Percentiles rank a stretch among this genome's conserved stretches.
These are phyloP conservation scores for Timema cristinae DNA, from an alignment of 2,888 invertebrate species.

Conservation along the genomic window DNA sequence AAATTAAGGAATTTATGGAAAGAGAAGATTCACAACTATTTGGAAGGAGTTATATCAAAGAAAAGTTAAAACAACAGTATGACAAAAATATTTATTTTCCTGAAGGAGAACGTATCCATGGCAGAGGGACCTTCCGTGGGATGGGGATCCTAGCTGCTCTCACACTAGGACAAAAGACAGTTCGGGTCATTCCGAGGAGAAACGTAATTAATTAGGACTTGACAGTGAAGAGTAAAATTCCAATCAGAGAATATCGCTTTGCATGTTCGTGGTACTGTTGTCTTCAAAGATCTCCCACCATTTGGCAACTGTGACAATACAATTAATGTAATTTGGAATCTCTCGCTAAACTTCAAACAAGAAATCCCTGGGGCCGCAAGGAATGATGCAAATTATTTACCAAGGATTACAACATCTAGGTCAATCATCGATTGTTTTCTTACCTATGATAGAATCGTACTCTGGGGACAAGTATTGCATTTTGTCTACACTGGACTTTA, in stretches of 20 bases:
- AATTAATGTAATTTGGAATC: neutral
- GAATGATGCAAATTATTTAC: neutral
- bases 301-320: neutral
- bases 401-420: neutral
- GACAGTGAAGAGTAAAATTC: neutral
- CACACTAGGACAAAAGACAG: neutral
- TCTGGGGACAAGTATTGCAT: too few species aligned
- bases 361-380: neutral
- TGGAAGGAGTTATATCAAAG: too few species aligned
- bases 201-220: too few species aligned
- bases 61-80: too few species aligned
- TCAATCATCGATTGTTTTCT: neutral
- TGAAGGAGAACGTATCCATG: neutral
- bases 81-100: too few species aligned
- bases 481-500: too few species aligned
- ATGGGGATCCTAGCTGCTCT: neutral
- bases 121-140: neutral
- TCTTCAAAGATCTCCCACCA: neutral
- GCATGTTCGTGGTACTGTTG: neutral
- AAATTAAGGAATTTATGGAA: too few species aligned
- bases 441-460: neutral
- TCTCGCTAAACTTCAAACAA: constrained; percentile 1
- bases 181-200: neutral
- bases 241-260: neutral
- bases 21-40: too few species aligned